Percentiles rank a stretch among this genome's conserved stretches.
Conservation (phyloP, 2,113 vertebrate genomes). For the Halcyon senegalensis region DNA sequence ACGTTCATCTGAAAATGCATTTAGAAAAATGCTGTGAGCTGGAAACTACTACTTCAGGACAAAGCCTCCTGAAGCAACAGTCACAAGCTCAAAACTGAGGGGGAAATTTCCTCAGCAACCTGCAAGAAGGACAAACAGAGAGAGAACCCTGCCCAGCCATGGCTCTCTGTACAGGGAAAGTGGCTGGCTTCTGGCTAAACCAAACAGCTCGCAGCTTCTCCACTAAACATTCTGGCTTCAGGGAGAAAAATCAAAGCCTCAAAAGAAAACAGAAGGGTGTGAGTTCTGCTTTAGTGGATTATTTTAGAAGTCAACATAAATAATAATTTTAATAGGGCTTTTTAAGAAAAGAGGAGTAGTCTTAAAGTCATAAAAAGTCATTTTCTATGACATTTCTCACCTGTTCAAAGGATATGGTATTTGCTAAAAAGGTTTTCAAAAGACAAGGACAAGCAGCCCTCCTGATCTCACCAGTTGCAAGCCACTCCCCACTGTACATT, state of each 20-base stretch:
- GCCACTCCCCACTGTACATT: neutral
- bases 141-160: neutral
- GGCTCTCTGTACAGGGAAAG: neutral
- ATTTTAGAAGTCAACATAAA: neutral
- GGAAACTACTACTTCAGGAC: neutral
- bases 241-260: neutral
- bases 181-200: neutral
- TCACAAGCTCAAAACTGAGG: neutral
- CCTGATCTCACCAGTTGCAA: neutral
- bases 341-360: neutral
- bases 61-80: neutral
- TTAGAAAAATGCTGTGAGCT: neutral
- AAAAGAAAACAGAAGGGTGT: neutral
- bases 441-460: neutral
- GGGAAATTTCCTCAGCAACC: neutral
- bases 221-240: neutral
- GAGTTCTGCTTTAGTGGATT: neutral
- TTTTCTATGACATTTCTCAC: neutral
- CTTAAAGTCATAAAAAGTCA: neutral
- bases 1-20: neutral
- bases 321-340: neutral
- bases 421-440: neutral
- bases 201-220: slow-evolving; percentile 1
- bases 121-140: neutral
- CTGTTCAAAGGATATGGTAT: neutral